phyloP scores from a whole-genome alignment of 2,888 invertebrate genomes.

The Morpho achilles region DNA sequence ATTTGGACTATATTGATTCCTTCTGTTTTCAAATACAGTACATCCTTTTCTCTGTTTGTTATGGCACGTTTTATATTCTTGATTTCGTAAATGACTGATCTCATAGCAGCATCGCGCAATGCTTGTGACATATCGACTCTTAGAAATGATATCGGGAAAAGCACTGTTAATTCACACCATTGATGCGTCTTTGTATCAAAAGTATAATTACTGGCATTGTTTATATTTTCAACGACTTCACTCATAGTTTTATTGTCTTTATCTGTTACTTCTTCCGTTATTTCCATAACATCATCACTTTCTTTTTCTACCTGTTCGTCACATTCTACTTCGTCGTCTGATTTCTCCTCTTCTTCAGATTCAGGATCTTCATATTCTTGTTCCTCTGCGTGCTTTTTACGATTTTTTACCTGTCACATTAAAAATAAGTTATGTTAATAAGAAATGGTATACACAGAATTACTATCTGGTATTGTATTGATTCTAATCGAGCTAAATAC shows the following conservation, averaged over 20 bases:
- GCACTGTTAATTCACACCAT: conserved; percentile 92
- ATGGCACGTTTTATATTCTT: conserved; percentile 91
- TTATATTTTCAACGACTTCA: conserved; percentile 59
- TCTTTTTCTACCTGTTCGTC: conserved; percentile 45
- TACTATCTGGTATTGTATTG: too few relatives aligned
- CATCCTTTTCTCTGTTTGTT: conserved; percentile 83
- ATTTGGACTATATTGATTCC: conserved; percentile 96
- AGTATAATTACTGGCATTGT: conserved; percentile 80
- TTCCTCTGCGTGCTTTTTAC: conserved; percentile 78
- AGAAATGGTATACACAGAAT: too few relatives aligned
- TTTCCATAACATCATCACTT: conserved; percentile 44
- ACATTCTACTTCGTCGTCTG: conserved; percentile 63
- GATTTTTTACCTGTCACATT: conserved; percentile 59
- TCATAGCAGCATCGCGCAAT: conserved; percentile 83
- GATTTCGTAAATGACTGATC: conserved; percentile 88
- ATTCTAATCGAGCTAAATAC: too few relatives aligned
- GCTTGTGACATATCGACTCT: conserved; percentile 86
- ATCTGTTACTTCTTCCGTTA: conserved; percentile 37
- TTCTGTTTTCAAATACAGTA: conserved; percentile 91
- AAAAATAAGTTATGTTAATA: not conserved
- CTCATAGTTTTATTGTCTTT: conserved; percentile 53
- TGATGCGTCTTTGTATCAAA: conserved; percentile 87
- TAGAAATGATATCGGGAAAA: conserved; percentile 75
- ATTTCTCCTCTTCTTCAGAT: conserved; percentile 77
- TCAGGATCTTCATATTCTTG: conserved; percentile 84